Conservation (phyloP, 2,113 vertebrate genomes). For the Chamaetylas fuelleborni region DNA sequence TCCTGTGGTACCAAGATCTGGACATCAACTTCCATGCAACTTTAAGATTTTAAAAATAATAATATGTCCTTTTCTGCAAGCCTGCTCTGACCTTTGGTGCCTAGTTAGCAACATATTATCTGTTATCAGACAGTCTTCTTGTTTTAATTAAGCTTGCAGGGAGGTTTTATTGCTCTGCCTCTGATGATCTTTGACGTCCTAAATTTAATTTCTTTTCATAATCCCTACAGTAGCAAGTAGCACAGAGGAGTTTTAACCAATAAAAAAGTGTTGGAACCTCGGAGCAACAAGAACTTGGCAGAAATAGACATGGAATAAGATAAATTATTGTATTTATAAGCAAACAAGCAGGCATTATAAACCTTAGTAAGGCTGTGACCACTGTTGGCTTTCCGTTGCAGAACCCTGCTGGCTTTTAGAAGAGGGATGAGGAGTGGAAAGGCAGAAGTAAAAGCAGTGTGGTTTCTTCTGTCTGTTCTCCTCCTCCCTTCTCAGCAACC, state of each 20-base stretch:
- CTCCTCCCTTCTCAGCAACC: neutral
- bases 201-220: conserved; percentile 28
- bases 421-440: neutral
- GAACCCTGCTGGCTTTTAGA: neutral
- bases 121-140: neutral
- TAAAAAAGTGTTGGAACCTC: neutral
- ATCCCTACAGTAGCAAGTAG: neutral
- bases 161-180: neutral
- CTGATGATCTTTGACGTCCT: neutral
- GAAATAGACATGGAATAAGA: neutral
- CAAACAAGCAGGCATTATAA: neutral
- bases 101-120: neutral
- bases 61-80: neutral
- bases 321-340: neutral
- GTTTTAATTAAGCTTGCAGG: conserved; percentile 7
- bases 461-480: neutral
- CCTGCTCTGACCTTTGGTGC: neutral
- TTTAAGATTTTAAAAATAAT: neutral
- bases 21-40: neutral
- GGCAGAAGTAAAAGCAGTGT: neutral
- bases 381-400: neutral
- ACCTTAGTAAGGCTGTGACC: neutral
- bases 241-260: neutral
- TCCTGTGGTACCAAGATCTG: neutral
- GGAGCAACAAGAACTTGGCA: neutral